phyloP scores from a whole-genome alignment of 1,140 invertebrate species.

The Thaumatotibia leucotreta region DNA sequence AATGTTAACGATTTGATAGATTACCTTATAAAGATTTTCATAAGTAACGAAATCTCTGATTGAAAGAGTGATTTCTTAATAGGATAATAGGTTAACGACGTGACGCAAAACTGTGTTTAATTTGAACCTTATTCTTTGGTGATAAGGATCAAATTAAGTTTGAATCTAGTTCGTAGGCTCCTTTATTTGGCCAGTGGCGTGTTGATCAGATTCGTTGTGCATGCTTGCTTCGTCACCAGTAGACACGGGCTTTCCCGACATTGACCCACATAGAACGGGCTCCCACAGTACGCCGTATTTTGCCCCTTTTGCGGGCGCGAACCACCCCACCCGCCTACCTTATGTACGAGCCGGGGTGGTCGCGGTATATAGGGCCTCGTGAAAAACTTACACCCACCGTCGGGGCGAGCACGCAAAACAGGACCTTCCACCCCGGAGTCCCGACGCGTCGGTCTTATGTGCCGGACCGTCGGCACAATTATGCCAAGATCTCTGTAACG shows the following conservation, averaged over 20 bases:
- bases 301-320: constrained; percentile 75
- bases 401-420: constrained; percentile 70
- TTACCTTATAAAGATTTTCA: neutral
- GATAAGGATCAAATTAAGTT: constrained; percentile 36
- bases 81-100: neutral
- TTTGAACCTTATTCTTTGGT: constrained; percentile 38
- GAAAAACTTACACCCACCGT: constrained; percentile 72
- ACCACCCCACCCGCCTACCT: constrained; percentile 71
- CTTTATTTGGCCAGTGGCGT: constrained; percentile 71
- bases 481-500: constrained; percentile 31
- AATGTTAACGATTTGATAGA: neutral
- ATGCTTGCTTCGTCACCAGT: constrained; percentile 75
- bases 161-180: constrained; percentile 42
- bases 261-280: constrained; percentile 78
- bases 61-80: constrained; percentile 6
- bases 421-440: constrained; percentile 59
- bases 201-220: constrained; percentile 76
- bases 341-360: constrained; percentile 73
- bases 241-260: constrained; percentile 79
- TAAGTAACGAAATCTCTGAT: neutral
- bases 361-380: constrained; percentile 75
- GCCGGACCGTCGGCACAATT: constrained; percentile 15
- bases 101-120: neutral
- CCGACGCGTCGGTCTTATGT: constrained; percentile 15
- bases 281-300: constrained; percentile 76